These are phyloP conservation scores for Lynx canadensis DNA, from an alignment of 2,113 vertebrate genomes.

Conservation along the genomic window DNA sequence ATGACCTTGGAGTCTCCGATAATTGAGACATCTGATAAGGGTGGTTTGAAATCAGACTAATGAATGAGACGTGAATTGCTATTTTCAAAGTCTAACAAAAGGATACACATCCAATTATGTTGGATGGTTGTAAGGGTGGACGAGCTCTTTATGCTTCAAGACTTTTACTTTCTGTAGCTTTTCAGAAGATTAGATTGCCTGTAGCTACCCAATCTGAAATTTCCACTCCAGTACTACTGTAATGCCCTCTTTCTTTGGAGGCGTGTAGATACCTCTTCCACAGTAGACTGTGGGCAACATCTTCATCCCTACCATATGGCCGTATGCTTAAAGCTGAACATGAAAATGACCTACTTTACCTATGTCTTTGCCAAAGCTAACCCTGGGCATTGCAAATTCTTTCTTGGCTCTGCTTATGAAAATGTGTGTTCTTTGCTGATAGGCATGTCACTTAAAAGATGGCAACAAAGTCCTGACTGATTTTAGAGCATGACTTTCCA, in stretches of 20 bases:
- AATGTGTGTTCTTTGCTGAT: conserved; percentile 21
- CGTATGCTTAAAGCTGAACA: conserved; percentile 34
- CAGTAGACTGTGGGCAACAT: conserved; percentile 20
- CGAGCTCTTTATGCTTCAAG: background rate
- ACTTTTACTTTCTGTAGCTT: conserved; percentile 19
- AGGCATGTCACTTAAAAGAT: conserved; percentile 45
- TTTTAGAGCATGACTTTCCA: conserved; percentile 30
- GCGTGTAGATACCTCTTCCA: background rate
- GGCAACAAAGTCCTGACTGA: conserved; percentile 21
- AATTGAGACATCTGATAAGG: conserved; percentile 43
- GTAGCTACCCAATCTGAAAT: background rate
- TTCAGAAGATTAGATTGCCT: background rate
- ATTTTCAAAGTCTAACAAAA: conserved; percentile 57
- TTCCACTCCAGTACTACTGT: background rate
- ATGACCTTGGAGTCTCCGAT: conserved; percentile 45
- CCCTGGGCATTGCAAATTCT: background rate
- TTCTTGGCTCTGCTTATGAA: conserved; percentile 39
- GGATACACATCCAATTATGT: conserved; percentile 24
- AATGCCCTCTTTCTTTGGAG: background rate
- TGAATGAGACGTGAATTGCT: conserved; percentile 68
- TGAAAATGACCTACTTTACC: conserved; percentile 43
- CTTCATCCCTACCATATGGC: conserved; percentile 38
- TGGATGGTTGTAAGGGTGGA: background rate
- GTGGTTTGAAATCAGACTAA: conserved; percentile 59
- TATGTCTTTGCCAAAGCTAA: conserved; percentile 49